Conservation (phyloP, 1,140 invertebrate species). For the Asobara japonica region DNA sequence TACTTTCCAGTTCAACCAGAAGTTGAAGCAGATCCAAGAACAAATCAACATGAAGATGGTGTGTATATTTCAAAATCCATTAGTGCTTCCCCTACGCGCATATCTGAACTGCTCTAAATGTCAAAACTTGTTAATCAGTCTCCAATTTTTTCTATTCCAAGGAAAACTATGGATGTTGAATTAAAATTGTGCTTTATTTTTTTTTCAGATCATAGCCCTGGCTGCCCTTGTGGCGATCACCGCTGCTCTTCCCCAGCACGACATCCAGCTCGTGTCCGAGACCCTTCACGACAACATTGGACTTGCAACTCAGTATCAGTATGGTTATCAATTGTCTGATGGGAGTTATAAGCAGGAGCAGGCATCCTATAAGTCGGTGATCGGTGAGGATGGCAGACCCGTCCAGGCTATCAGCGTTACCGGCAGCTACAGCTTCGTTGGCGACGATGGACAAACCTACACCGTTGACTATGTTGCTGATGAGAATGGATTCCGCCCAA, state of each 20-base stretch:
- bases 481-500: slow-evolving; percentile 71
- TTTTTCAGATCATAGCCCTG: slow-evolving; percentile 60
- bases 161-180: too few species aligned
- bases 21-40: too few species aligned
- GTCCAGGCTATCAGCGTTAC: slow-evolving; percentile 64
- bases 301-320: slow-evolving; percentile 54
- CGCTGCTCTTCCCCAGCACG: slow-evolving; percentile 67
- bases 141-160: too few species aligned
- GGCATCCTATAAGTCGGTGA: slow-evolving; percentile 70
- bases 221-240: slow-evolving; percentile 66
- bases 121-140: too few species aligned
- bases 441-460: slow-evolving; percentile 69
- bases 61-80: too few species aligned
- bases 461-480: slow-evolving; percentile 73
- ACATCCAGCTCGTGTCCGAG: slow-evolving; percentile 36
- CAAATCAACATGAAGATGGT: too few species aligned
- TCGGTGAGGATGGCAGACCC: slow-evolving; percentile 67
- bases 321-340: slow-evolving; percentile 61
- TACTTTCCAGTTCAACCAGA: too few species aligned
- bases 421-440: slow-evolving; percentile 72
- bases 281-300: slow-evolving; percentile 65
- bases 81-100: too few species aligned
- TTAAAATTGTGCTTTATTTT: too few species aligned
- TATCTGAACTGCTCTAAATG: too few species aligned
- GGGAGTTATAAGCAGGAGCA: slow-evolving; percentile 71